phyloP scores from a whole-genome alignment of 2,888 invertebrate genomes.

The Drosophila putrida region DNA sequence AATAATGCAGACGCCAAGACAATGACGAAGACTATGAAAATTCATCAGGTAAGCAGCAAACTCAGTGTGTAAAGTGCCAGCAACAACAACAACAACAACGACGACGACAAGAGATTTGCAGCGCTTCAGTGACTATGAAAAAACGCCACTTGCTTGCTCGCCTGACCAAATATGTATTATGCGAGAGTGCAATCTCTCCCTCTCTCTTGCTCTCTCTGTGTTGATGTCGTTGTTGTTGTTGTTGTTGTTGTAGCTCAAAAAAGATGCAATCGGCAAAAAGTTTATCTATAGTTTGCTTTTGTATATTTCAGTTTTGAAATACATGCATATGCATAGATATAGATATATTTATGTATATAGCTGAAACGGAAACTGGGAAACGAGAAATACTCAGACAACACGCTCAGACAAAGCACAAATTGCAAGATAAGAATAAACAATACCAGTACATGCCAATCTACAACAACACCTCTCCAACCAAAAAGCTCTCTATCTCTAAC shows the following conservation, averaged over 20 bases:
- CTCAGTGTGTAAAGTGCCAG: conserved; percentile 36
- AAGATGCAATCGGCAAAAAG: conserved; percentile 34
- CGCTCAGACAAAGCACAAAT: conserved; percentile 35
- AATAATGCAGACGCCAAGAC: conserved; percentile 24
- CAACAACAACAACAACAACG: conserved; percentile 48
- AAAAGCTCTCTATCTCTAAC: conserved; percentile 37
- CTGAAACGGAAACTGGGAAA: conserved; percentile 44
- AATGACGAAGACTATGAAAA: conserved; percentile 58
- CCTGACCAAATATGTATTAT: conserved; percentile 44
- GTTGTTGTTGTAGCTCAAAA: conserved; percentile 7
- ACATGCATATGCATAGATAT: background rate
- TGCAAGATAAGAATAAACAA: conserved; percentile 40
- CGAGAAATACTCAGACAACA: conserved; percentile 51
- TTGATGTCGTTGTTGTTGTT: conserved; percentile 13
- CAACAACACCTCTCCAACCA: conserved; percentile 18
- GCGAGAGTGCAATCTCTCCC: conserved; percentile 19
- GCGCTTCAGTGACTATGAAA: conserved; percentile 58
- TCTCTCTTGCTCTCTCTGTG: conserved; percentile 7
- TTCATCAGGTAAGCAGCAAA: conserved; percentile 53
- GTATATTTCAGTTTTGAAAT: conserved; percentile 41
- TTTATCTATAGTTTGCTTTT: conserved; percentile 42
- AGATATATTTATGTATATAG: conserved; percentile 20
- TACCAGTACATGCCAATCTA: conserved; percentile 60
- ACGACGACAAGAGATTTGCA: conserved; percentile 31
- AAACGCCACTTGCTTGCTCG: conserved; percentile 52